Evolutionary conservation across 2,888 invertebrate species (phyloP).

Genomic region (Drosophila tanythrix): DNA sequence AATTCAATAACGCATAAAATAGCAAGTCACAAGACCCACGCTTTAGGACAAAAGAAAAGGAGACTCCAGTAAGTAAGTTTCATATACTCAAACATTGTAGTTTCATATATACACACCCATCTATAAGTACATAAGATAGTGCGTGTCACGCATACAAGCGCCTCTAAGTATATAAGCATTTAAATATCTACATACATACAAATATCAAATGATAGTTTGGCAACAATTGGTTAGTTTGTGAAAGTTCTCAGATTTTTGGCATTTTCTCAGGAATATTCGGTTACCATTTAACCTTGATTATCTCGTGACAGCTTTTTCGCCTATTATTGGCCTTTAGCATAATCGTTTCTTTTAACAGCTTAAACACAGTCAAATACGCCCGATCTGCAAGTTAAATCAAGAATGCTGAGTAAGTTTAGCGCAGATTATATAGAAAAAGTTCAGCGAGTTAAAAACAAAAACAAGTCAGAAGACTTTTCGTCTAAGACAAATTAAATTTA

Average conservation of each 20-base stretch:
- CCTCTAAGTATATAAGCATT: slow-evolving; percentile 11
- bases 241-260: background rate
- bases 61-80: slow-evolving; percentile 7
- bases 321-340: slow-evolving; percentile 19
- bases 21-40: slow-evolving; percentile 58
- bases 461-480: slow-evolving; percentile 50
- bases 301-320: background rate
- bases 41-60: background rate
- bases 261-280: slow-evolving; percentile 10
- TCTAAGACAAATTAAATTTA: slow-evolving; percentile 75
- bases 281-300: slow-evolving; percentile 9
- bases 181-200: slow-evolving; percentile 21
- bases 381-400: slow-evolving; percentile 33
- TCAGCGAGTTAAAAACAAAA: slow-evolving; percentile 35
- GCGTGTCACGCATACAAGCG: slow-evolving; percentile 2
- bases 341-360: background rate
- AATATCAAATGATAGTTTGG: slow-evolving; percentile 49
- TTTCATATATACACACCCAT: background rate
- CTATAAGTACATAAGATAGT: slow-evolving; percentile 9
- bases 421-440: slow-evolving; percentile 14
- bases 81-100: slow-evolving; percentile 31
- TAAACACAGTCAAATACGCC: slow-evolving; percentile 7
- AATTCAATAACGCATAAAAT: slow-evolving; percentile 81
- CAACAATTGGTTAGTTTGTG: slow-evolving; percentile 27
- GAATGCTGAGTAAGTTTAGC: slow-evolving; percentile 54